Evolutionary conservation across 2,888 invertebrate species (phyloP).

Genomic region (Abscondita cerata): DNA sequence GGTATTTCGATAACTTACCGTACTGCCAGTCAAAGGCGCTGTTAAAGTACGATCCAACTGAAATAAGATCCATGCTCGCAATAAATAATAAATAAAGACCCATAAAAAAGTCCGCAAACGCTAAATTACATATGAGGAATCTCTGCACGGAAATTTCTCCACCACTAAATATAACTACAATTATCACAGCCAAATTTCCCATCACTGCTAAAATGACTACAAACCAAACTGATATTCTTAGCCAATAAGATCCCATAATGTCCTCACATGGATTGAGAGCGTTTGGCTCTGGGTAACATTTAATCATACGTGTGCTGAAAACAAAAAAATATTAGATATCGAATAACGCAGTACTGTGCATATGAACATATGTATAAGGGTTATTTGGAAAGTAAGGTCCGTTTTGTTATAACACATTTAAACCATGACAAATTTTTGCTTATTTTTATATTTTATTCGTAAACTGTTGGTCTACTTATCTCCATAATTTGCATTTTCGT

Average conservation of each 20-base stretch:
- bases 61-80: conserved; percentile 83
- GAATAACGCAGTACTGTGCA: too few species aligned
- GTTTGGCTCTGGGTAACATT: conserved; percentile 78
- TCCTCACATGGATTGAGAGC: conserved; percentile 90
- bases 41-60: conserved; percentile 87
- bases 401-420: background rate
- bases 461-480: background rate
- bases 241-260: conserved; percentile 83
- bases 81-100: conserved; percentile 84
- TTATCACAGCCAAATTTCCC: conserved; percentile 83
- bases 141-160: conserved; percentile 68
- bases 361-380: too few species aligned
- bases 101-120: conserved; percentile 88
- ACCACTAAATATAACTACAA: conserved; percentile 74
- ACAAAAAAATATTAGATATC: too few species aligned
- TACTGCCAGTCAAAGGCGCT: conserved; percentile 91
- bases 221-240: conserved; percentile 85
- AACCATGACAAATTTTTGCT: background rate
- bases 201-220: conserved; percentile 82
- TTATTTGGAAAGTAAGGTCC: background rate
- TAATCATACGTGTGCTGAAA: conserved; percentile 60
- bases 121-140: conserved; percentile 82
- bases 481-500: background rate
- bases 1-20: conserved; percentile 62
- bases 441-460: background rate